Percentiles rank a stretch among this genome's conserved stretches.
Conservation (phyloP, 2,113 vertebrate genomes). For the Macaca nemestrina region DNA sequence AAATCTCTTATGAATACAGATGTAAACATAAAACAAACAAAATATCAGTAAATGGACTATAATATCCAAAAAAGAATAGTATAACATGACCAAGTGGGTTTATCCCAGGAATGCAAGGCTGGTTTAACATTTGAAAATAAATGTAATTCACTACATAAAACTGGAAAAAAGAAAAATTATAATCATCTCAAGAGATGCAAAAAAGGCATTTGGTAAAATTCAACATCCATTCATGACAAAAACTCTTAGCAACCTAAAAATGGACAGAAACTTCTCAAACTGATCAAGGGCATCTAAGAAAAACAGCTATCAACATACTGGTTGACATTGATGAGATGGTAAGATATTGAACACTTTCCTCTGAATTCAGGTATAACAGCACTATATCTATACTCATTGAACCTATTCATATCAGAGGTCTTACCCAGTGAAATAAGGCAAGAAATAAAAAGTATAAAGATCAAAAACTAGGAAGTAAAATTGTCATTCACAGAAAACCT, state of each 20-base stretch:
- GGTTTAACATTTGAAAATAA: constrained; percentile 43
- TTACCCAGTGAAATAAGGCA: not conserved
- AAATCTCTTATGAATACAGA: not conserved
- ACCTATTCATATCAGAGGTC: not conserved
- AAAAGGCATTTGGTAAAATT: constrained; percentile 38
- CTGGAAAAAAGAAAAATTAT: not conserved
- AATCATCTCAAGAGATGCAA: not conserved
- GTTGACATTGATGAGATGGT: no score
- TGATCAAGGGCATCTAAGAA: not conserved
- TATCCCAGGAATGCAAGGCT: constrained; percentile 18
- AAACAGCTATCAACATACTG: not conserved
- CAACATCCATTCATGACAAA: not conserved
- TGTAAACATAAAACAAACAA: not conserved
- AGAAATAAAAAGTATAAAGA: not conserved
- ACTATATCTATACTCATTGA: not conserved
- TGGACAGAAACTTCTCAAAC: not conserved
- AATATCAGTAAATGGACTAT: constrained; percentile 15
- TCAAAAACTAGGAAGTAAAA: not conserved
- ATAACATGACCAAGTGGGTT: not conserved
- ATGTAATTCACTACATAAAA: not conserved
- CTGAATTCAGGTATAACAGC: not conserved
- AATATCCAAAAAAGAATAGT: constrained; percentile 2
- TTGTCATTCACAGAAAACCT: not conserved
- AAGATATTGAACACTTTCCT: not conserved
- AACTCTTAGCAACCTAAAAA: not conserved